Evolutionary conservation across 2,797 vertebrate species (phyloP), one percentile per base, ranked within the genome.

Genomic region (Echeneis naucrates): DNA sequence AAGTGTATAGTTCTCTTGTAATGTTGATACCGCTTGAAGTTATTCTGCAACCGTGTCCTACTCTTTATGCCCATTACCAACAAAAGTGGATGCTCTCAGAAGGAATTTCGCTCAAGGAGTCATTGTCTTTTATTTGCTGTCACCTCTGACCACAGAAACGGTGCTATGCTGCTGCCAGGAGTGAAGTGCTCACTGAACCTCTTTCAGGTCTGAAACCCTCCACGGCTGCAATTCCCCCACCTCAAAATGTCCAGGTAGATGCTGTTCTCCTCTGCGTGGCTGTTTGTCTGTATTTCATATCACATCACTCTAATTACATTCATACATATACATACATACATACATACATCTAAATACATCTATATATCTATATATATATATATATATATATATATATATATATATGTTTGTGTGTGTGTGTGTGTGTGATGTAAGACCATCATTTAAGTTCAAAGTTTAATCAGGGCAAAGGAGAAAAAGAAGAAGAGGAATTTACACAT

Each of bases 171-270:
- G 83, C 87, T 19, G 68, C 89, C 68, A 89, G 89, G 73, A 90
- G 57, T 5, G 69, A 68, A 21, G 19, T 83, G 63, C 67, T 94
- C 60, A 85, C 80, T 21, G 88, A 93, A 74, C 84, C 92, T 16
- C 73, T 89, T 3, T 7, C 42, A 4, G 63, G 50, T 26, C 55
- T 12, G 32, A 83, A 82, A 66, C 26, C 76, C 1, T 53, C 82
- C 1, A 17, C 72, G 3, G 54, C 80, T 7, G 40, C 77, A 7
- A 14, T 74, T 17, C 81, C 75, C 56, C 45, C 81, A 35, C 77
- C 87, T 21, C 91, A 94, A 80, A 82, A 92, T 78, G 86, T 93
- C 56, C 92, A 95, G 82, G 93, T 94, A 57, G 32, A 38, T 30
- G 19, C 71, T 47, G 35, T 23, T 37, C 23, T 26, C 1, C 0